phyloP scores from a whole-genome alignment of 2,888 invertebrate genomes.

The Macropis europaea region DNA sequence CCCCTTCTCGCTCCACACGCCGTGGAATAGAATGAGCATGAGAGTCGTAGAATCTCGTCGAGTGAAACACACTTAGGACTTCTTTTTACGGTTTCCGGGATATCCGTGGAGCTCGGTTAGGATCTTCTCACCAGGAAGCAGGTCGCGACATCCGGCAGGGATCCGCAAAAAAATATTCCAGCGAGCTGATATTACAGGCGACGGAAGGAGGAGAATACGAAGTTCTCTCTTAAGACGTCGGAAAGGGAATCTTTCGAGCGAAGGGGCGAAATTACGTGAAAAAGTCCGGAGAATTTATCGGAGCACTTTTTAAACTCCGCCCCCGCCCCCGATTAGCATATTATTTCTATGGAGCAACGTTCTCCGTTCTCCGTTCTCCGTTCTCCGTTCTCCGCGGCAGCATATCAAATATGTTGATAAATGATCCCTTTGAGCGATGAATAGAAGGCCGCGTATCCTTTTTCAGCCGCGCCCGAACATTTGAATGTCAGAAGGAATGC shows the following conservation, averaged over 20 bases:
- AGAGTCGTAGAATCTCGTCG: neutral
- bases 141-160: slow-evolving; percentile 34
- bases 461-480: slow-evolving; percentile 66
- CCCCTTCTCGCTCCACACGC: too few relatives aligned
- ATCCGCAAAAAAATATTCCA: slow-evolving; percentile 39
- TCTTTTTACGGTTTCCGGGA: neutral
- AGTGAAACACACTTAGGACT: neutral
- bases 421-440: slow-evolving; percentile 78
- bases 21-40: too few relatives aligned
- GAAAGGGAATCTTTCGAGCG: slow-evolving; percentile 72
- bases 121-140: slow-evolving; percentile 27
- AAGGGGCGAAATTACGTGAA: slow-evolving; percentile 78
- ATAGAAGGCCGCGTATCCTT: slow-evolving; percentile 71
- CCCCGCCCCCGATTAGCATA: slow-evolving; percentile 78
- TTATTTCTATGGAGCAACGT: slow-evolving; percentile 76
- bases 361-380: too few relatives aligned
- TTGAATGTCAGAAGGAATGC: slow-evolving; percentile 76
- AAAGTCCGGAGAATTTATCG: slow-evolving; percentile 79
- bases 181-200: slow-evolving; percentile 53
- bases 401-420: slow-evolving; percentile 80
- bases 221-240: slow-evolving; percentile 66
- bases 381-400: too few relatives aligned
- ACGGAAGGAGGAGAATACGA: slow-evolving; percentile 34
- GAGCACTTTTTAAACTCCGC: slow-evolving; percentile 79
- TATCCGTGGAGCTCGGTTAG: neutral